Percentiles rank a stretch among this genome's conserved stretches.
phyloP scores from a whole-genome alignment of 2,797 vertebrate species.

The Uromys caudimaculatus region DNA sequence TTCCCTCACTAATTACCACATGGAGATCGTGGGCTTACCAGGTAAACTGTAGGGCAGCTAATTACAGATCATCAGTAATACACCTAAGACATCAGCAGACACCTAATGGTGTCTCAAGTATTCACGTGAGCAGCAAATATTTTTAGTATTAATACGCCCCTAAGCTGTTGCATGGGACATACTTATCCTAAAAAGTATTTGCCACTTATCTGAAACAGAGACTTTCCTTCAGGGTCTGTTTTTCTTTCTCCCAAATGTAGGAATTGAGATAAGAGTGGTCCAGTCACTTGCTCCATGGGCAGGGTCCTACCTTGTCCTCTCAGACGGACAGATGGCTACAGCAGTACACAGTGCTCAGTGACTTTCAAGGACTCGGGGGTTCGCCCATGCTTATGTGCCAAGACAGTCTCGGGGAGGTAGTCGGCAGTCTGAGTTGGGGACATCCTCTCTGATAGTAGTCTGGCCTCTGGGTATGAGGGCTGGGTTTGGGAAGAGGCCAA shows the following conservation, averaged over 20 bases:
- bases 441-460: neutral
- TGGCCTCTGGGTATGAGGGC: neutral
- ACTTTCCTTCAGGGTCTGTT: neutral
- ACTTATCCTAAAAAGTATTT: neutral
- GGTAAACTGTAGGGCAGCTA: neutral
- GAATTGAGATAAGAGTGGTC: rapidly evolving
- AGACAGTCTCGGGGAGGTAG: rapidly evolving
- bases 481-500: neutral
- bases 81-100: neutral
- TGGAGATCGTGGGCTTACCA: neutral
- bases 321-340: neutral
- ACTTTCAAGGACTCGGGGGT: too few species aligned
- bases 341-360: rapidly evolving
- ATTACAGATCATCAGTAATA: neutral
- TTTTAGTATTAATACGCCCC: neutral
- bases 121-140: neutral
- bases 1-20: neutral
- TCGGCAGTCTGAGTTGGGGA: rapidly evolving
- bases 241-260: neutral
- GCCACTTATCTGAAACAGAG: neutral
- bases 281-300: too few species aligned
- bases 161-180: neutral
- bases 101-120: neutral
- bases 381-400: neutral
- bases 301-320: too few species aligned